A percentile compares a stretch with the other conserved stretches of the same genome.
phyloP scores from a whole-genome alignment of 2,113 vertebrate genomes.

The Austrofundulus limnaeus region DNA sequence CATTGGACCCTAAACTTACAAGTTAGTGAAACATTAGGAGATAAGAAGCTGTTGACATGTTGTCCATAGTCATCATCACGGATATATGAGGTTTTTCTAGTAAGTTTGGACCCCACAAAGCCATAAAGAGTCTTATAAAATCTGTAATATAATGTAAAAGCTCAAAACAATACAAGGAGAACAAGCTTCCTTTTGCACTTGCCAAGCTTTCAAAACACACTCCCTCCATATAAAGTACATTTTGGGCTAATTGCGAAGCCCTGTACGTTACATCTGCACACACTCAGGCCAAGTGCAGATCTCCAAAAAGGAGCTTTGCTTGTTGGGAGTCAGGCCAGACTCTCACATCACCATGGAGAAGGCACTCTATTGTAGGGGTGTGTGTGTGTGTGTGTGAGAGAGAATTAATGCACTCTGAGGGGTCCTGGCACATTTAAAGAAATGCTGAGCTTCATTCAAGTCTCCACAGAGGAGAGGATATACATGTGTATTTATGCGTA shows the following conservation, averaged over 20 bases:
- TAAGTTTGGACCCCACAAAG: neutral
- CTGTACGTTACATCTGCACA: slow-evolving; percentile 50
- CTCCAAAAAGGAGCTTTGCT: slow-evolving; percentile 38
- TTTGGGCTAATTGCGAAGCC: slow-evolving; percentile 57
- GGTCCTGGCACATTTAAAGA: slow-evolving; percentile 60
- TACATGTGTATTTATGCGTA: neutral
- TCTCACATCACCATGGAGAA: slow-evolving; percentile 71
- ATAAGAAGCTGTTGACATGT: neutral
- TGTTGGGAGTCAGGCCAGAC: slow-evolving; percentile 57
- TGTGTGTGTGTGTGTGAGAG: too few relatives aligned
- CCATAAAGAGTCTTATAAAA: neutral
- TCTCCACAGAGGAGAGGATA: neutral
- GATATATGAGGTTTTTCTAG: neutral
- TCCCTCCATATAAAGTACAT: slow-evolving; percentile 47
- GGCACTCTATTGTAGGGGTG: slow-evolving; percentile 57
- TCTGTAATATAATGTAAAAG: neutral
- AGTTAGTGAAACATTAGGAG: neutral
- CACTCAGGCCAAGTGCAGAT: too few relatives aligned
- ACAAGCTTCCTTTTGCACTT: slow-evolving; percentile 6
- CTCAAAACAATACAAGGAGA: neutral
- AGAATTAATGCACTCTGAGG: slow-evolving; percentile 68
- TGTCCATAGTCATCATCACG: neutral
- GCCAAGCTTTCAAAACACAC: slow-evolving; percentile 20
- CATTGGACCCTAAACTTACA: neutral
- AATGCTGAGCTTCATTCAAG: slow-evolving; percentile 34